Percentiles rank a stretch among this genome's conserved stretches.
These are phyloP conservation scores for Lanistes nyassanus DNA, from an alignment of 1,140 invertebrate species.

Conservation along the genomic window DNA sequence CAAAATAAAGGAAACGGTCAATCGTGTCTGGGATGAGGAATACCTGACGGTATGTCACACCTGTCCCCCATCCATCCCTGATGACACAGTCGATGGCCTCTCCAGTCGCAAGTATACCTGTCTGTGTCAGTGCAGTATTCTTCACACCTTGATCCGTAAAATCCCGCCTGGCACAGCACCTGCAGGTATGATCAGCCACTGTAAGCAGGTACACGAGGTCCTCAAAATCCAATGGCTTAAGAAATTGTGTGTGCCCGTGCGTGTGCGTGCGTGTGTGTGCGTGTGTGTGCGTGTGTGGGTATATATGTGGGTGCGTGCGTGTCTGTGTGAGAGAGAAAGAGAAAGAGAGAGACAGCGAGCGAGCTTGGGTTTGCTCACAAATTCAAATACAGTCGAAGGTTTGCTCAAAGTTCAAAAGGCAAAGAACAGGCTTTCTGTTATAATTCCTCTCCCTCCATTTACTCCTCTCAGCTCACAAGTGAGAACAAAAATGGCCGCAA, in stretches of 20 bases:
- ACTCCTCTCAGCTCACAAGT: no score
- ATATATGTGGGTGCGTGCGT: background rate
- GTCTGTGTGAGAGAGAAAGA: background rate
- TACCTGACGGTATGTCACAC: background rate
- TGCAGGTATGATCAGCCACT: background rate
- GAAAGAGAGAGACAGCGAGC: no score
- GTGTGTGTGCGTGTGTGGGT: slow-evolving; percentile 4
- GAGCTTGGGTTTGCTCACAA: no score
- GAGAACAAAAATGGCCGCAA: no score
- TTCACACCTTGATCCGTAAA: background rate
- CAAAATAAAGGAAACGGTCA: no score
- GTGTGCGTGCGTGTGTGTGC: slow-evolving; percentile 2
- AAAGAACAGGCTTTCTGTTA: no score
- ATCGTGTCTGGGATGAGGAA: no score
- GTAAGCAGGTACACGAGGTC: no score
- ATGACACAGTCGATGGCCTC: background rate
- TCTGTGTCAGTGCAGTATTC: background rate
- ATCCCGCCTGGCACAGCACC: slow-evolving; percentile 1
- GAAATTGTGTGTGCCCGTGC: slow-evolving; percentile 3
- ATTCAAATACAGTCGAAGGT: no score
- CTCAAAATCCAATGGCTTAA: background rate
- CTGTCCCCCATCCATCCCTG: background rate
- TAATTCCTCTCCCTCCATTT: no score
- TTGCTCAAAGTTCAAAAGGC: no score
- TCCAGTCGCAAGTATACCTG: background rate